phyloP scores from a whole-genome alignment of 2,888 invertebrate genomes.

The Dryococelus australis region DNA sequence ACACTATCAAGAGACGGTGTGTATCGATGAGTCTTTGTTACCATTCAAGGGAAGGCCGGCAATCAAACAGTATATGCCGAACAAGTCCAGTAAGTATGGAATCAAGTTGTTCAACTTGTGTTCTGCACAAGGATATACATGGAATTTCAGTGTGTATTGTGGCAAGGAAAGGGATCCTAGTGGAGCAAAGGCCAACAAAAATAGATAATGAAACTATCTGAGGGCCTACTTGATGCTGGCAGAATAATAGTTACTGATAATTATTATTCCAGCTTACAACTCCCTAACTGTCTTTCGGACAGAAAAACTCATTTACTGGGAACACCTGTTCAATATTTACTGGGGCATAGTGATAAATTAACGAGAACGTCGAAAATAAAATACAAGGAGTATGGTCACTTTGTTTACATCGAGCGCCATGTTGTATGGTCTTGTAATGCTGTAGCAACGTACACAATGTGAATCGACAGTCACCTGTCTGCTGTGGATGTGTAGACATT shows the following conservation, averaged over 20 bases:
- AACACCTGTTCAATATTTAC: no score
- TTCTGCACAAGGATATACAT: not conserved
- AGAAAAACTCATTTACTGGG: not conserved
- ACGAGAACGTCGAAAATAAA: no score
- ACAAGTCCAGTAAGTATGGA: not conserved
- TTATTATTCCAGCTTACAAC: conserved; percentile 2
- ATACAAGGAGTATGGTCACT: no score
- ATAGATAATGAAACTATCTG: conserved; percentile 2
- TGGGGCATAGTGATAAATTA: no score
- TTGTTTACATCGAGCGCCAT: no score
- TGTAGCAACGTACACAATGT: no score
- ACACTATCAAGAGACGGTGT: not conserved
- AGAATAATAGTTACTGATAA: not conserved
- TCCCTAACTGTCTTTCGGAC: not conserved
- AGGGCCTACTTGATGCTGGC: not conserved
- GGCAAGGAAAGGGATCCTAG: no score
- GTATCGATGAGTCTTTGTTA: no score
- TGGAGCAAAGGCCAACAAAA: not conserved
- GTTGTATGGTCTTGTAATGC: no score
- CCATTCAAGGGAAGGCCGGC: not conserved
- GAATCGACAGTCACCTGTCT: no score
- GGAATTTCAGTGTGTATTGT: not conserved
- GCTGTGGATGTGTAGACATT: no score
- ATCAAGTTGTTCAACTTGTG: not conserved
- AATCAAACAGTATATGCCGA: not conserved